Evolutionary conservation across 2,797 vertebrate genomes (phyloP), one percentile per base, ranked within the genome.

Genomic region (Miichthys miiuy): DNA sequence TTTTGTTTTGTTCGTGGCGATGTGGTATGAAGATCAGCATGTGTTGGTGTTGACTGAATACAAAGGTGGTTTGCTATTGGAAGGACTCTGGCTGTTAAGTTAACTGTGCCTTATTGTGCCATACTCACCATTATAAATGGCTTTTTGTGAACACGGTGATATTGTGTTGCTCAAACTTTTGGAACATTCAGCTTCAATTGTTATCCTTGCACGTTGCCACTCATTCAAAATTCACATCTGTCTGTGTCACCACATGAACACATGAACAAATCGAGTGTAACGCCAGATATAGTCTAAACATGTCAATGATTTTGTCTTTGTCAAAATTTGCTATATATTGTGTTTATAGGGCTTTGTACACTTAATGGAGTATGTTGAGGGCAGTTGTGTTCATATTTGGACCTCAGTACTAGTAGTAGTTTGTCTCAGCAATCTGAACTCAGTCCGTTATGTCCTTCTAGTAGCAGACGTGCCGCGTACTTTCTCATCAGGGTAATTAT

Each of bases 41-140:
- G 64, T 66, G 61, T 65, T 69, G 51, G 30, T 72, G 71, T 55
- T 82, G 77, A 72, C 47, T 71, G 75, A 82, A 48, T 44, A 66
- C 62, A 65, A 38, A 61, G 44, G 64, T 68, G 18, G 46, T 78
- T 68, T 89, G 84, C 79, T 81, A 64, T 80, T 84, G 80, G 80
- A 71, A 18, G 72, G 81, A 82, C 82, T 78, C 30, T 44, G 25
- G 68, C 68, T 78, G 74, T 65, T 47, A 47, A 78, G 82, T 75
- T 90, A 78, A 88, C 84, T 85, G 93, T 93, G 94, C 92, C 92
- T 94, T 94, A 92, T 67, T 89, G 85, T 84, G 78, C 82, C 69
- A 38, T n/a, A 73, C 13, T 70, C 30, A 76, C 72, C 69, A 34
- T 78, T 67, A 18, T 6, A 14, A 75, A 56, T 52, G 34, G n/a